Conservation (phyloP, 2,797 vertebrate genomes). For the Macropus fuliginosus region DNA sequence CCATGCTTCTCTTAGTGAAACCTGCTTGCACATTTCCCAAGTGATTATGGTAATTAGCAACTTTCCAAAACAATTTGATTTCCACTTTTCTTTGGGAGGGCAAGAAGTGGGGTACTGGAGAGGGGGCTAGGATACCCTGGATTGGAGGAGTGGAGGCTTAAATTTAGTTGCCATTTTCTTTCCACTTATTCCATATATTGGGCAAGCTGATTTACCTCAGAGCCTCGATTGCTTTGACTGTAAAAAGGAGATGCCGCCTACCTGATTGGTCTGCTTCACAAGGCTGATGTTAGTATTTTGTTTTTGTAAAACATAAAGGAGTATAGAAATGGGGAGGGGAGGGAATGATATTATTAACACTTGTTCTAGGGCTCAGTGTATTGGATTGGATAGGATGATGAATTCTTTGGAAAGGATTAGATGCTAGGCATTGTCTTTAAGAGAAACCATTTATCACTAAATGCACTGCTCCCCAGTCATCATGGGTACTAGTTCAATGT, state of each 20-base stretch:
- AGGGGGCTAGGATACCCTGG: background rate
- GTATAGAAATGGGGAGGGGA: background rate
- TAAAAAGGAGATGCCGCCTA: background rate
- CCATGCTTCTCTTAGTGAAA: conserved; percentile 17
- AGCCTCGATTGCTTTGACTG: background rate
- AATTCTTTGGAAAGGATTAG: background rate
- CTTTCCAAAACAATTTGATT: conserved; percentile 55
- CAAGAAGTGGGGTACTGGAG: background rate
- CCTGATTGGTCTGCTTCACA: background rate
- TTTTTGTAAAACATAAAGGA: background rate
- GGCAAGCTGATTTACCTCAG: background rate
- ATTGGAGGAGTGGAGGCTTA: background rate
- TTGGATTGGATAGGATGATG: background rate
- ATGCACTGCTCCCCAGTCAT: background rate
- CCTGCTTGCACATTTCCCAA: background rate
- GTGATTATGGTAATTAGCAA: conserved; percentile 51
- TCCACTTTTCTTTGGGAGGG: background rate
- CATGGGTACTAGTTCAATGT: background rate
- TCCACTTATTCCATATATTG: background rate
- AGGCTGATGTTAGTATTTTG: background rate
- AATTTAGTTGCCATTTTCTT: background rate
- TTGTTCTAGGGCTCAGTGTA: background rate
- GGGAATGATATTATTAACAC: background rate
- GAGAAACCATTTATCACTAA: background rate
- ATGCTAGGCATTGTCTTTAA: background rate